Percentiles rank a stretch among this genome's conserved stretches.
These are phyloP conservation scores for Champsocephalus gunnari DNA, from an alignment of 2,797 vertebrate genomes.

Conservation along the genomic window DNA sequence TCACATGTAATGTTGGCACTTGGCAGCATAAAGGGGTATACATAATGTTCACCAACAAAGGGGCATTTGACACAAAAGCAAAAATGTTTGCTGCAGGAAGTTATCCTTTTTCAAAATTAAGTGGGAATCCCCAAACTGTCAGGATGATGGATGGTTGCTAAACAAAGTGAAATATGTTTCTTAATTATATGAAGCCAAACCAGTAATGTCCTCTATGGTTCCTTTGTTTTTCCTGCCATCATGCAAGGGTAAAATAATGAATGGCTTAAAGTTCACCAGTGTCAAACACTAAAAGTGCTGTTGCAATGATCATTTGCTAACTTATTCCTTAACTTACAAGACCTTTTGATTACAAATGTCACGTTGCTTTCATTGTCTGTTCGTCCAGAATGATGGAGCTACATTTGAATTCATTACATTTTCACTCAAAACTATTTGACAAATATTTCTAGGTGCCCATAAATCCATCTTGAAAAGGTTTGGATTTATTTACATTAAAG, in stretches of 20 bases:
- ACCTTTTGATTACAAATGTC: neutral
- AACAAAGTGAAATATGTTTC: slow-evolving; percentile 23
- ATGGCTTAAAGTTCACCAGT: neutral
- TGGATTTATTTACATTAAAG: neutral
- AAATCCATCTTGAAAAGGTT: neutral
- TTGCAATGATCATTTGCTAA: neutral
- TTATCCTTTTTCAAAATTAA: slow-evolving; percentile 14
- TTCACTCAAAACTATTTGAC: too few relatives aligned
- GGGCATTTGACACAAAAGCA: slow-evolving; percentile 2
- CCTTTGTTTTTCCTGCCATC: slow-evolving; percentile 9
- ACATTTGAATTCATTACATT: neutral
- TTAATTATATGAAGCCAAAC: slow-evolving; percentile 15
- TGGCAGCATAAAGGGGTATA: slow-evolving; percentile 4
- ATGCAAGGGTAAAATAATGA: neutral
- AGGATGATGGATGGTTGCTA: slow-evolving; percentile 23
- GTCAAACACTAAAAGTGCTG: neutral
- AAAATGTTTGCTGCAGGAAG: slow-evolving; percentile 16
- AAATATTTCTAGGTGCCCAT: too few relatives aligned
- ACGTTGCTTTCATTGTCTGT: neutral
- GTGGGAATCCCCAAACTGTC: slow-evolving; percentile 33
- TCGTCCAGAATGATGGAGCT: neutral
- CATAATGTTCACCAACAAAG: slow-evolving; percentile 8
- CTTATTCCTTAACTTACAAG: neutral
- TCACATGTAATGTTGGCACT: slow-evolving; percentile 34
- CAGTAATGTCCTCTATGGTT: neutral